Conservation (phyloP, 2,797 vertebrate genomes). For the Glossophaga mutica region DNA sequence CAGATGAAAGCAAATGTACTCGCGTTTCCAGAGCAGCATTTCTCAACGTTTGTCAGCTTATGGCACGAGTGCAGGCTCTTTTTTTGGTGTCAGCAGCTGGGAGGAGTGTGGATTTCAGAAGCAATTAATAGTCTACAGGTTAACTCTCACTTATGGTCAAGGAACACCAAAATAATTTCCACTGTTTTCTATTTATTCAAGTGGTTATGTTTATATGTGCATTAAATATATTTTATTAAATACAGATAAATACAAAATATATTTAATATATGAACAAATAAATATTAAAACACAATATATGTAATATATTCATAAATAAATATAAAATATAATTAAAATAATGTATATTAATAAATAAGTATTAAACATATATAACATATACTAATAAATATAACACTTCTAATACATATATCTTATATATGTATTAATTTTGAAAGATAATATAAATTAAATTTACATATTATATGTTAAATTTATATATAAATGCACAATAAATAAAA, state of each 20-base stretch:
- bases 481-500: neutral
- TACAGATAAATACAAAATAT: neutral
- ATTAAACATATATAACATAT: neutral
- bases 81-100: slow-evolving; percentile 52
- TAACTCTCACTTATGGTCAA: slow-evolving; percentile 35
- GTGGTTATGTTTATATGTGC: neutral
- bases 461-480: neutral
- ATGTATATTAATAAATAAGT: neutral
- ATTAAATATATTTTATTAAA: neutral
- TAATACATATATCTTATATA: neutral
- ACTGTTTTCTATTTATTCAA: neutral
- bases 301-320: neutral
- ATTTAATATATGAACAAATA: neutral
- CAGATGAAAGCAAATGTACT: slow-evolving; percentile 65
- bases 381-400: neutral
- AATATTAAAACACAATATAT: too few relatives aligned
- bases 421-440: neutral
- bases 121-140: slow-evolving; percentile 23
- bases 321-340: neutral
- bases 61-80: slow-evolving; percentile 32
- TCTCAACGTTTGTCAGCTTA: slow-evolving; percentile 54
- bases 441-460: neutral
- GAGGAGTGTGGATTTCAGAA: neutral
- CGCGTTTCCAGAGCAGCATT: slow-evolving; percentile 52
- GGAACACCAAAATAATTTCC: neutral